Conservation (phyloP, 2,113 vertebrate genomes). For the Spermophilus dauricus region DNA sequence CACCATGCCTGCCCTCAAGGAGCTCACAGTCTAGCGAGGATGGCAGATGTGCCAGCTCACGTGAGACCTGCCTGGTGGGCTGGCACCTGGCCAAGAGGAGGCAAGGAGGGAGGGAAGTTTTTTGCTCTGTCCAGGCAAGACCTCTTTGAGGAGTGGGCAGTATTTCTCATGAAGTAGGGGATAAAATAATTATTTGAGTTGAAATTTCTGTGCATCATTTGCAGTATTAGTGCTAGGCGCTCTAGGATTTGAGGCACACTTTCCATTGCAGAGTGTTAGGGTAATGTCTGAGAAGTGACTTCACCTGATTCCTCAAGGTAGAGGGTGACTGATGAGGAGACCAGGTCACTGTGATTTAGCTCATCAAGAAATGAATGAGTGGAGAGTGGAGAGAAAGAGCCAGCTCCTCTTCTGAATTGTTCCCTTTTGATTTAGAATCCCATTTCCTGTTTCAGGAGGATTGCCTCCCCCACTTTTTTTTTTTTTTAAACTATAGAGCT, state of each 20-base stretch:
- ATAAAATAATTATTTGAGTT: not conserved
- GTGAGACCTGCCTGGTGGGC: not conserved
- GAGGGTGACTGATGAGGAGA: not conserved
- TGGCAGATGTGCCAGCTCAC: fast-evolving
- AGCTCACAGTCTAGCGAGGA: slow-evolving; percentile 60
- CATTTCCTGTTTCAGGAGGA: not conserved
- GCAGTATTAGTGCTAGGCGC: not conserved
- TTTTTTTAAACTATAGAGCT: not conserved
- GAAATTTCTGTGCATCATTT: not conserved
- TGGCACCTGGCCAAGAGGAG: not conserved
- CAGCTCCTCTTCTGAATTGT: too few relatives aligned
- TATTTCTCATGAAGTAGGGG: fast-evolving
- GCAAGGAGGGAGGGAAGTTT: not conserved
- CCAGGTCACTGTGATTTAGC: not conserved
- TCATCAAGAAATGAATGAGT: not conserved
- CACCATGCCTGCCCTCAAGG: not conserved
- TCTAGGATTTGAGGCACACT: not conserved
- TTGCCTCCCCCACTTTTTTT: too few relatives aligned
- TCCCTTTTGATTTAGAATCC: not conserved
- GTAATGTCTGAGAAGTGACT: too few relatives aligned
- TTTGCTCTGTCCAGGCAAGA: not conserved
- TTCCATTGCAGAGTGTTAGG: not conserved
- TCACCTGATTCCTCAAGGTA: not conserved
- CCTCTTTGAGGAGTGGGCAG: not conserved
- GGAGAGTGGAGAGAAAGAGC: not conserved